Evolutionary conservation across 2,888 invertebrate genomes (phyloP).

Genomic region (Bedellia somnulentella): DNA sequence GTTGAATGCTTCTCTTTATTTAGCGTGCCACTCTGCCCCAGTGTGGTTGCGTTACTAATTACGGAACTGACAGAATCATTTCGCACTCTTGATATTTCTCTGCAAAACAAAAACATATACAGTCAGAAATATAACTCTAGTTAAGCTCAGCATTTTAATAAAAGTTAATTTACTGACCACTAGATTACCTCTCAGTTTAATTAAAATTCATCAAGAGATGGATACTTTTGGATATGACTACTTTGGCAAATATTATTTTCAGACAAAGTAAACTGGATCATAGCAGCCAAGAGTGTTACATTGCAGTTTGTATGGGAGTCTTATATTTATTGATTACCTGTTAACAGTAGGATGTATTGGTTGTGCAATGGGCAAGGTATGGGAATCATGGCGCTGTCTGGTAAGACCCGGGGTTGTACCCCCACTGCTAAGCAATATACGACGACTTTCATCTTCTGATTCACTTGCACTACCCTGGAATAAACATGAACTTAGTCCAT

Average conservation of each 20-base stretch:
- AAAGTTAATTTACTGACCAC: no score
- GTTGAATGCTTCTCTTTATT: slow-evolving; percentile 27
- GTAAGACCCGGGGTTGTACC: slow-evolving; percentile 19
- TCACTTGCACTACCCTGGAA: slow-evolving; percentile 65
- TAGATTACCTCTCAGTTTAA: no score
- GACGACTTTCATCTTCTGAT: slow-evolving; percentile 66
- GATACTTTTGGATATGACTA: no score
- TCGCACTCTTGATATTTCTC: slow-evolving; percentile 36
- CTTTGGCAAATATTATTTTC: no score
- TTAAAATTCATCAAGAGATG: no score
- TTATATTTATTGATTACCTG: slow-evolving; percentile 21
- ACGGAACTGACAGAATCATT: slow-evolving; percentile 53
- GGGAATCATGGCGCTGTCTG: slow-evolving; percentile 39
- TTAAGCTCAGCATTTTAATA: no score
- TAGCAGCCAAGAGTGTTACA: no score
- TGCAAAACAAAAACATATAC: slow-evolving; percentile 14
- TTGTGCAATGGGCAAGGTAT: slow-evolving; percentile 25
- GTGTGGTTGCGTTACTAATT: slow-evolving; percentile 26
- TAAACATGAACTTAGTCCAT: no score
- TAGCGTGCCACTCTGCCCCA: no score
- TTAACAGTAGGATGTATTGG: slow-evolving; percentile 21
- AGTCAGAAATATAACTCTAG: background rate
- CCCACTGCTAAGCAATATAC: slow-evolving; percentile 22
- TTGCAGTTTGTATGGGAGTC: no score
- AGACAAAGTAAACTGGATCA: no score